Conservation (phyloP, 2,888 invertebrate species). For the Spilarctia lutea region DNA sequence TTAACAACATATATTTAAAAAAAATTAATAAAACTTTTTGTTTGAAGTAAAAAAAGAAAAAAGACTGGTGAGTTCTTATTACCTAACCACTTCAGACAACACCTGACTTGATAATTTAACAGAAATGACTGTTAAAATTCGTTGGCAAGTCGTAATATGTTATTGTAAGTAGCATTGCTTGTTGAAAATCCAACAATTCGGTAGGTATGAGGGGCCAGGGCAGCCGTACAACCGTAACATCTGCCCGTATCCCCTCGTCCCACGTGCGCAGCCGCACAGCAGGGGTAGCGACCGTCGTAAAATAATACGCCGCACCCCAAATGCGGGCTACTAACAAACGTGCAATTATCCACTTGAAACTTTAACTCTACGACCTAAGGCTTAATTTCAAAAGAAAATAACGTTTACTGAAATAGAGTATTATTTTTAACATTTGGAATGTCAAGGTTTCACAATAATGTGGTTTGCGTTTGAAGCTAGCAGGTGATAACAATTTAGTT, state of each 20-base stretch:
- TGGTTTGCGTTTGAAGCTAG: constrained; percentile 76
- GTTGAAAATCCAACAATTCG: constrained; percentile 29
- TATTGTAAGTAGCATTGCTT: constrained; percentile 24
- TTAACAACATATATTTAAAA: neutral
- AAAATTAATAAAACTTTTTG: neutral
- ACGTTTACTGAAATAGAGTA: constrained; percentile 75
- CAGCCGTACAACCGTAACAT: constrained; percentile 75
- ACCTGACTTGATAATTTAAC: neutral
- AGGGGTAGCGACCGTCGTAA: constrained; percentile 79
- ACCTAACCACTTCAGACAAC: neutral
- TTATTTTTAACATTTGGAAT: constrained; percentile 85
- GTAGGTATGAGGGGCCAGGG: constrained; percentile 39
- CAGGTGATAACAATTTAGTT: constrained; percentile 72
- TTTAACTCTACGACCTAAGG: constrained; percentile 61
- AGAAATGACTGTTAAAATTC: constrained; percentile 3
- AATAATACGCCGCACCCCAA: constrained; percentile 77
- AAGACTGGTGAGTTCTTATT: neutral
- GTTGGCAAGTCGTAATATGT: neutral
- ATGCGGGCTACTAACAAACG: constrained; percentile 68
- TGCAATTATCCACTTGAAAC: constrained; percentile 50
- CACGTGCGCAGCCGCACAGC: constrained; percentile 81
- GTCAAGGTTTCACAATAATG: constrained; percentile 83
- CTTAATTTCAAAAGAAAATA: constrained; percentile 58
- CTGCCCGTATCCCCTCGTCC: constrained; percentile 72
- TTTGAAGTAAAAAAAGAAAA: neutral